Evolutionary conservation across 2,113 vertebrate genomes (phyloP).

Genomic region (Nettapus auritus): DNA sequence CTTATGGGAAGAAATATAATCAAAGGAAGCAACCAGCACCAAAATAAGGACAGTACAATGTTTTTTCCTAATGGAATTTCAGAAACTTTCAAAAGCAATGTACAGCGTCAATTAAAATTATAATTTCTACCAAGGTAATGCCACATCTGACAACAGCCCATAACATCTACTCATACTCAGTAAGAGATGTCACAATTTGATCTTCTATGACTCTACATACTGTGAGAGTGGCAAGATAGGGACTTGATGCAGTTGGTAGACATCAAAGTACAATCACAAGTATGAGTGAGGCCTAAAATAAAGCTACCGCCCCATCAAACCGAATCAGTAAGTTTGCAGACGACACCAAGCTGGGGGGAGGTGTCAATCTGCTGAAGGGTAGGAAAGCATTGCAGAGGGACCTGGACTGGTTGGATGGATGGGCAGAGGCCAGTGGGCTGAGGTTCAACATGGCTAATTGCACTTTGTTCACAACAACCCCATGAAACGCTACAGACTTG

Average conservation of each 20-base stretch:
- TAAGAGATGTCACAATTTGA: not conserved
- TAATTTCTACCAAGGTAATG: not conserved
- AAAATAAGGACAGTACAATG: not conserved
- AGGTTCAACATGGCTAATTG: no score
- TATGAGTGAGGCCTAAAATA: not conserved
- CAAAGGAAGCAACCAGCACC: not conserved
- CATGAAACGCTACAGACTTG: no score
- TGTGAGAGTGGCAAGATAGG: not conserved
- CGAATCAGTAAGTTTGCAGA: no score
- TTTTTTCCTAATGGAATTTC: not conserved
- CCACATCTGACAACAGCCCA: not conserved
- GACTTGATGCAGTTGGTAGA: not conserved
- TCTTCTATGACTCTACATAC: not conserved
- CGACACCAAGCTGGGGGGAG: no score
- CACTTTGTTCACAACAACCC: no score
- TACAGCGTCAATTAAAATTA: not conserved
- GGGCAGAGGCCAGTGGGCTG: no score
- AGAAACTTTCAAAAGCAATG: not conserved
- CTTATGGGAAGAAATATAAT: not conserved
- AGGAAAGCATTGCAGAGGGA: no score
- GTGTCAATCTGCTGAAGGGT: no score
- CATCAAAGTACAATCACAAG: not conserved
- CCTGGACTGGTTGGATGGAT: no score
- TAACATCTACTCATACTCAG: not conserved
- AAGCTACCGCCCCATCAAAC: not conserved